phyloP scores from a whole-genome alignment of 2,888 invertebrate genomes.

The Cephus runcator region DNA sequence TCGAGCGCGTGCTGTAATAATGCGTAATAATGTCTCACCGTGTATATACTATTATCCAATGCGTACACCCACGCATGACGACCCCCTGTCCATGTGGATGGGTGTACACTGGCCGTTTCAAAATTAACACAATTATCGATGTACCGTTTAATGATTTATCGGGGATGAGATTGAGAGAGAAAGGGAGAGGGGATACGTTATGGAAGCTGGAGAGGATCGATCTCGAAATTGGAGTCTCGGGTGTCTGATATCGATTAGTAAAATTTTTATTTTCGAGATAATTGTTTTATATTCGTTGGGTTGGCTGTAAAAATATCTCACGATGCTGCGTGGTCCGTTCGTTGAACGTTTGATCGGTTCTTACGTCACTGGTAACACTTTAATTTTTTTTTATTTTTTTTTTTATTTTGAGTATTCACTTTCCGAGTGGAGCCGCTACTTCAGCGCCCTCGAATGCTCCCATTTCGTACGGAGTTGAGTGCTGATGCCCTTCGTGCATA shows the following conservation, averaged over 20 bases:
- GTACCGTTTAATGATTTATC: background rate
- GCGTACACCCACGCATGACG: constrained; percentile 25
- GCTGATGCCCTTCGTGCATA: constrained; percentile 34
- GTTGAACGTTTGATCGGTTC: background rate
- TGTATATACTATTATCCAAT: constrained; percentile 40
- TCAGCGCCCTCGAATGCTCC: constrained; percentile 23
- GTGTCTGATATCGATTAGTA: background rate
- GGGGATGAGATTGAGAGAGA: background rate
- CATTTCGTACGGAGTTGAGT: constrained; percentile 17
- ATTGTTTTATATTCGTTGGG: background rate
- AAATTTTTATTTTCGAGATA: background rate
- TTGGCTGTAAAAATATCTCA: too few relatives aligned
- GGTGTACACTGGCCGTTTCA: constrained; percentile 24
- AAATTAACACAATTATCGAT: constrained; percentile 41
- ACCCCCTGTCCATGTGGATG: constrained; percentile 15
- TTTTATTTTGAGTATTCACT: too few relatives aligned
- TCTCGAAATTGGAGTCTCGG: background rate
- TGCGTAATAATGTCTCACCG: constrained; percentile 43
- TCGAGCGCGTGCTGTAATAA: constrained; percentile 40
- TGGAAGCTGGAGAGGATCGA: too few relatives aligned
- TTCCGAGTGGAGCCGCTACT: background rate
- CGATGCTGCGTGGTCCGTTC: too few relatives aligned
- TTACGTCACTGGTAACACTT: background rate
- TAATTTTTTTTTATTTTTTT: too few relatives aligned
- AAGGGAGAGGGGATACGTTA: too few relatives aligned